phyloP scores from a whole-genome alignment of 2,888 invertebrate species.

The Tachina grossa region DNA sequence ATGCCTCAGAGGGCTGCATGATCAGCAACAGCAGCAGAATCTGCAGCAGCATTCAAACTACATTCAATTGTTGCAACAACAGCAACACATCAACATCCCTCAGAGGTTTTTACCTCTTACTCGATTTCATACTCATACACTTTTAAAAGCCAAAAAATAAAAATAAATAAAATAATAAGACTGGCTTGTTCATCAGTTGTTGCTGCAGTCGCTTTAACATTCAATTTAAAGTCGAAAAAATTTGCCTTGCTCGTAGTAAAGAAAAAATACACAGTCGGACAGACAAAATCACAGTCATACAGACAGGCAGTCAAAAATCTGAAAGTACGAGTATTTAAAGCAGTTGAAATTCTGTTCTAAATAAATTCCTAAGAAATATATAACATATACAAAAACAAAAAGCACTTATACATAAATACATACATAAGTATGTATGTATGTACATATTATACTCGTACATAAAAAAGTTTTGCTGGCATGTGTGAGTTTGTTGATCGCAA shows the following conservation, averaged over 20 bases:
- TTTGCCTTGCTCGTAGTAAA: conserved; percentile 21
- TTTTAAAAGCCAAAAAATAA: conserved; percentile 15
- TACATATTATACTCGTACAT: background rate
- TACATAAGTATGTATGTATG: conserved; percentile 11
- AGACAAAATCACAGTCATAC: background rate
- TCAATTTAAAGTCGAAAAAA: conserved; percentile 32
- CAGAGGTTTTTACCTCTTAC: conserved; percentile 52
- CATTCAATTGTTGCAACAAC: conserved; percentile 42
- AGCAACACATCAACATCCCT: conserved; percentile 53
- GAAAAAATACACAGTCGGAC: background rate
- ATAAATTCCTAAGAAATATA: conserved; percentile 80
- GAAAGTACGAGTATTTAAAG: conserved; percentile 71
- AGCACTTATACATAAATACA: conserved; percentile 1
- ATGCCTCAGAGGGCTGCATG: conserved; percentile 68
- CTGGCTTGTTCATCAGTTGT: conserved; percentile 42
- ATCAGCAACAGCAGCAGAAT: conserved; percentile 48
- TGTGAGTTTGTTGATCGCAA: conserved; percentile 12
- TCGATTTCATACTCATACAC: conserved; percentile 2
- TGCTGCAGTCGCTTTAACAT: conserved; percentile 29
- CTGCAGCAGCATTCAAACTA: conserved; percentile 19
- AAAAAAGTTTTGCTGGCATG: background rate
- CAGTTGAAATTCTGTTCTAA: conserved; percentile 79
- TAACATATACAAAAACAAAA: conserved; percentile 43
- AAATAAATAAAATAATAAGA: conserved; percentile 13
- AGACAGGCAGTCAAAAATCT: conserved; percentile 55